Conservation (phyloP, 1,140 invertebrate genomes). For the Neotoxoptera formosana region DNA sequence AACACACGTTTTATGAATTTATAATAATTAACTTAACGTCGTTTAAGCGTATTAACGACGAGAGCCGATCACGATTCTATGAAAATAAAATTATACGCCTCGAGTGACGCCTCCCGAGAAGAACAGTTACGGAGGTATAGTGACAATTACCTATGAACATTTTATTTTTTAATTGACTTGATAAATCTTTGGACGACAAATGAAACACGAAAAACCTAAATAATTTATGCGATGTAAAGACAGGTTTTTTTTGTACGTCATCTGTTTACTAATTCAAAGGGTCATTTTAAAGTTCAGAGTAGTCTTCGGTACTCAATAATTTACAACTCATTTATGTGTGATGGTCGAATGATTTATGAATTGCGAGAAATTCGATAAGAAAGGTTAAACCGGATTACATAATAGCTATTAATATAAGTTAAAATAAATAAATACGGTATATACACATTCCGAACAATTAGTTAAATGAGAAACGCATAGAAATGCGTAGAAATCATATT, state of each 20-base stretch:
- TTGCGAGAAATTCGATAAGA: background rate
- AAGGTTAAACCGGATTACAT: background rate
- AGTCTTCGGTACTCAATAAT: background rate
- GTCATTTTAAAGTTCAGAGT: slow-evolving; percentile 1
- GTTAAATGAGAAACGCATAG: background rate
- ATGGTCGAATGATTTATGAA: background rate
- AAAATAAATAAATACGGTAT: background rate
- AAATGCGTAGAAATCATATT: background rate
- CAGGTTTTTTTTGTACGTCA: background rate
- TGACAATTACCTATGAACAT: background rate
- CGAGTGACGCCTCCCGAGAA: background rate
- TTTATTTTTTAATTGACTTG: background rate
- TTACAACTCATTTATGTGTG: background rate
- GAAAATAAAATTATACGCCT: background rate
- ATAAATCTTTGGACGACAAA: background rate
- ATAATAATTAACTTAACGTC: too few species aligned
- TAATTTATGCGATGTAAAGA: background rate
- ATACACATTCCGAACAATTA: background rate
- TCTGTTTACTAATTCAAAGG: background rate
- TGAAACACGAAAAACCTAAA: background rate
- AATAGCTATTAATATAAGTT: background rate
- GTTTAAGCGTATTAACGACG: background rate
- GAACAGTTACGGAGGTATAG: background rate
- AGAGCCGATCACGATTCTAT: background rate
- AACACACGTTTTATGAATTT: background rate